These are phyloP conservation scores for Oryzias melastigma DNA, from an alignment of 2,113 vertebrate genomes.

Conservation along the genomic window DNA sequence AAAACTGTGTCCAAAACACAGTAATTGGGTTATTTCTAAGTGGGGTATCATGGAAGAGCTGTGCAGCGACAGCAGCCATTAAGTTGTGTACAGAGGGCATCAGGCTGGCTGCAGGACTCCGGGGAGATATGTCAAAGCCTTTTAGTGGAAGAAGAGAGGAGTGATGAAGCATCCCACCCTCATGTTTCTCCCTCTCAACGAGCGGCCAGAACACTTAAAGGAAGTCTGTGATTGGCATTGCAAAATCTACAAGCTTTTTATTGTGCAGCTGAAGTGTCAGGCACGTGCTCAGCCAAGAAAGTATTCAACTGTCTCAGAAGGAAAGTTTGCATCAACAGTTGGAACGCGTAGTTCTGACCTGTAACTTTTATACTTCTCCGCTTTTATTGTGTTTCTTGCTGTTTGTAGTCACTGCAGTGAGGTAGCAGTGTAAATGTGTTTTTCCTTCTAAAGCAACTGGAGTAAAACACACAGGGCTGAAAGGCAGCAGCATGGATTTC, in stretches of 20 bases:
- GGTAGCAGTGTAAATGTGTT: too few relatives aligned
- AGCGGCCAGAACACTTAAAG: conserved; percentile 63
- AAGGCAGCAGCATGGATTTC: too few relatives aligned
- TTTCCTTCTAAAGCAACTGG: too few relatives aligned
- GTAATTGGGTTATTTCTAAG: conserved; percentile 64
- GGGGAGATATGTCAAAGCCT: conserved; percentile 71
- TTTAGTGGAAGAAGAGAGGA: conserved; percentile 69
- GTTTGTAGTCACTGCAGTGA: too few relatives aligned
- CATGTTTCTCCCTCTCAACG: conserved; percentile 58
- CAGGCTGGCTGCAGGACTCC: conserved; percentile 58
- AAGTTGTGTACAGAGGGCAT: conserved; percentile 68
- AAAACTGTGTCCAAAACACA: conserved; percentile 47
- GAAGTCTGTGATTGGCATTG: conserved; percentile 61
- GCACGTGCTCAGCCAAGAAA: conserved; percentile 54
- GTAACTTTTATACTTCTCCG: conserved; percentile 15
- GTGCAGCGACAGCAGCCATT: conserved; percentile 72
- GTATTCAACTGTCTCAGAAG: conserved; percentile 51
- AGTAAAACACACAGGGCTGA: too few relatives aligned
- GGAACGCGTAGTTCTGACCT: conserved; percentile 41
- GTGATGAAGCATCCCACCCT: conserved; percentile 66
- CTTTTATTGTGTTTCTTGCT: too few relatives aligned
- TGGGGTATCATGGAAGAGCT: conserved; percentile 60
- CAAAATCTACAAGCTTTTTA: conserved; percentile 66
- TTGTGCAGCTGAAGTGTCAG: conserved; percentile 61
- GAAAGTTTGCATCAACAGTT: conserved; percentile 47